A percentile compares a stretch with the other conserved stretches of the same genome.
phyloP scores from a whole-genome alignment of 2,888 invertebrate genomes.

The Dolichomitus sp. region DNA sequence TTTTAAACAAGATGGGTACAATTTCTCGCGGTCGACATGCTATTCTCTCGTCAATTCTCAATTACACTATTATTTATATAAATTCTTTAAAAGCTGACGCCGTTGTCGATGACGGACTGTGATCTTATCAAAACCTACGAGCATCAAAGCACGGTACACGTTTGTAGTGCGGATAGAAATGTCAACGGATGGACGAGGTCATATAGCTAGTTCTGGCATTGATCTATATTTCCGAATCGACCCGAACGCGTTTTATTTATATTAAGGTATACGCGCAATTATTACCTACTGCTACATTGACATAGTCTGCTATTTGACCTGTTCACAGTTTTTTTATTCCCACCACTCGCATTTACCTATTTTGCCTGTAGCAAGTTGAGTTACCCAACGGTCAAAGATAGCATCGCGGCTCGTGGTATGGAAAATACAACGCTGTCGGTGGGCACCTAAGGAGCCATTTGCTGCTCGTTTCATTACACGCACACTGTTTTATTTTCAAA shows the following conservation, averaged over 20 bases:
- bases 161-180: neutral
- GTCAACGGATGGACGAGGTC: conserved; percentile 6
- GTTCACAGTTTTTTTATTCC: neutral
- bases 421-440: conserved; percentile 32
- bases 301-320: neutral
- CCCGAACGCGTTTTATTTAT: neutral
- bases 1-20: conserved; percentile 68
- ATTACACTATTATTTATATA: conserved; percentile 78
- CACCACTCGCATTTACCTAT: neutral
- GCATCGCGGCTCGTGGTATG: conserved; percentile 27
- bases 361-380: neutral
- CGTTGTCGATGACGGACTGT: conserved; percentile 69
- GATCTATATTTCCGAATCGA: neutral
- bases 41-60: conserved; percentile 81
- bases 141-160: neutral
- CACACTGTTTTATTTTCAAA: conserved; percentile 50
- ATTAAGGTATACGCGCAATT: neutral
- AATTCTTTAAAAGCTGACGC: conserved; percentile 66
- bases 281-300: neutral
- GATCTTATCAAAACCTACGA: conserved; percentile 18
- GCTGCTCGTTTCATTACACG: conserved; percentile 69
- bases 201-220: neutral
- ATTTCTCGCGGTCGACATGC: conserved; percentile 71
- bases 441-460: conserved; percentile 68
- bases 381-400: conserved; percentile 25